Evolutionary conservation across 2,797 vertebrate species (phyloP).

Genomic region (Hoplostethus atlanticus): DNA sequence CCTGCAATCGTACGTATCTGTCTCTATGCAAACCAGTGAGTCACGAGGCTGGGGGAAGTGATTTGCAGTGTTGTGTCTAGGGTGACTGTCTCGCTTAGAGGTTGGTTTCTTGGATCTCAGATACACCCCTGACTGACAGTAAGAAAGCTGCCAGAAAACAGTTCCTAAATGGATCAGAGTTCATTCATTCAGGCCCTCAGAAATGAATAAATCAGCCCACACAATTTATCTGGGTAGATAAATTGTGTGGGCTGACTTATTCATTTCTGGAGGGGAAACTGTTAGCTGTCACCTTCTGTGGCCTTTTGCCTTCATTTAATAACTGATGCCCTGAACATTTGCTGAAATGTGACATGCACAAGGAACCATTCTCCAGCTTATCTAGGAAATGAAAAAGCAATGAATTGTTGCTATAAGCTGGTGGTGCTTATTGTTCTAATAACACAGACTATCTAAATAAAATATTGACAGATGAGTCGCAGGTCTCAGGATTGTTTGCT

Average conservation of each 20-base stretch:
- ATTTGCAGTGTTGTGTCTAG: not conserved
- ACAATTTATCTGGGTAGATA: not conserved
- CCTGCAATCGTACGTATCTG: conserved; percentile 22
- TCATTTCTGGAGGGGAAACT: not conserved
- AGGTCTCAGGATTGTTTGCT: not conserved
- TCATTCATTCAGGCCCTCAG: conserved; percentile 23
- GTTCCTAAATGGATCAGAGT: not conserved
- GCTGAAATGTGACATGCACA: not conserved
- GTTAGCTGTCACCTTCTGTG: not conserved
- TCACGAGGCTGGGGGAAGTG: conserved; percentile 12
- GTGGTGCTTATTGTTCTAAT: not conserved
- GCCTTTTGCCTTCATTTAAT: not conserved
- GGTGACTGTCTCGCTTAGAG: conserved; percentile 17
- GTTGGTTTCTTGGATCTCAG: not conserved
- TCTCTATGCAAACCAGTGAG: conserved; percentile 29
- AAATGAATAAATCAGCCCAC: conserved; percentile 2
- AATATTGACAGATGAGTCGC: not conserved
- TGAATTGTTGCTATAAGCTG: not conserved
- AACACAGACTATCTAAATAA: not conserved
- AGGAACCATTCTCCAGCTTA: not conserved
- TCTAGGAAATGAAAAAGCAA: not conserved
- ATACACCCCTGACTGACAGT: not conserved
- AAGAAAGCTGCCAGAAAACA: conserved; percentile 9
- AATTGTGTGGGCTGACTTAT: not conserved
- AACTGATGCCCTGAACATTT: not conserved